These are phyloP conservation scores for Vireo altiloquus DNA, from an alignment of 2,113 vertebrate species.

Conservation along the genomic window DNA sequence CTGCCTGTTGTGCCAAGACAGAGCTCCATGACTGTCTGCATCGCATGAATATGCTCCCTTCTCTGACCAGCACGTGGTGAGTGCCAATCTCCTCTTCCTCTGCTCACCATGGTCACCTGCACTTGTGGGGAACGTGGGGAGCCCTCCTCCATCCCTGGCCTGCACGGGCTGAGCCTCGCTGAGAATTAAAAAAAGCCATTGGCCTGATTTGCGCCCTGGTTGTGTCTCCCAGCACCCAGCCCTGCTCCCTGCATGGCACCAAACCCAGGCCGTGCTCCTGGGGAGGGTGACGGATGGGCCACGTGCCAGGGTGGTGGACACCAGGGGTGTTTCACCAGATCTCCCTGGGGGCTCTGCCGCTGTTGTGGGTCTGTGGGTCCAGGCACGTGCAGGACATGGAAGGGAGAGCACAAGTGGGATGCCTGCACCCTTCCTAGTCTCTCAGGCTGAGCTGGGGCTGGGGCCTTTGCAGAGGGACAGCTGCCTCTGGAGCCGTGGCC, in stretches of 20 bases:
- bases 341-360: neutral
- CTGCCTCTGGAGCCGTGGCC: neutral
- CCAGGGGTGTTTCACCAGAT: neutral
- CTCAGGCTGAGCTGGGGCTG: neutral
- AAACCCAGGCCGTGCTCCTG: neutral
- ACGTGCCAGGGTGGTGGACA: neutral
- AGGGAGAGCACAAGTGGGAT: neutral
- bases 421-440: neutral
- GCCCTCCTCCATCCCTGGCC: neutral
- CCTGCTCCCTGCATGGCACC: neutral
- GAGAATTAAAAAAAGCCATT: neutral
- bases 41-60: fast-evolving
- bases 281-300: neutral
- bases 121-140: neutral
- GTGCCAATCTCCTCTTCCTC: neutral
- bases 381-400: fast-evolving
- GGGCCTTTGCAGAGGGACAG: neutral
- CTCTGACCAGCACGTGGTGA: neutral
- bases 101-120: fast-evolving
- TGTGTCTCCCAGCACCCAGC: neutral
- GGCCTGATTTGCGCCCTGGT: neutral
- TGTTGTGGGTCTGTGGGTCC: fast-evolving
- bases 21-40: neutral
- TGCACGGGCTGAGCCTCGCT: neutral
- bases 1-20: neutral